Base-by-base conservation (phyloP, 2,797 vertebrate genomes). In the Rhinella marina region DNA sequence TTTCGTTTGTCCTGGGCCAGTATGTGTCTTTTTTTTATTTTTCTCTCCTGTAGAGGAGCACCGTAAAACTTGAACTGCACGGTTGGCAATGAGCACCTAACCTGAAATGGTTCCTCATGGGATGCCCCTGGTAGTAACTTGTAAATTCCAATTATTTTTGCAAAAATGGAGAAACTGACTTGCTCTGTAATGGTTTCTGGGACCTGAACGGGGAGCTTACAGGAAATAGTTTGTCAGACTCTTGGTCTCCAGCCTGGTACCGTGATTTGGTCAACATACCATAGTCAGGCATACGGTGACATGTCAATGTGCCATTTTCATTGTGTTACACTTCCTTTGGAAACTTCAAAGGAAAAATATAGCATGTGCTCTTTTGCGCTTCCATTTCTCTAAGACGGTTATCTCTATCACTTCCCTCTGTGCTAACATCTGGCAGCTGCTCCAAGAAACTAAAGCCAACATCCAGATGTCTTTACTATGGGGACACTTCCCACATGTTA, bases 361-460 rank as follows among this genome's bases (percentile, higher is more conserved):
- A 54, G 48, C 14, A 11, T 14, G 14, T 73, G 52, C 25, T 59
- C 25, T 29, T 19, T 54, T 75, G 32, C 19, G 9, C 56, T 72
- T 61, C 29, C 19, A 19, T 59, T 23, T 61, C 54, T 84, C 54
- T 84, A 11, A 17, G 68, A 56, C 66, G 10, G 54, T 73, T 83
- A 57, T 84, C 82, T 84, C 52, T 84, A 73, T 84, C 48, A 21
- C 82, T 84, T 84, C 54, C 82, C 82, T 73, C 13, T 25, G 19
- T 73, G 11, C 82, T 48, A 68, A 84, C 66, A 84, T 73, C 82
- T 84, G 82, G 82, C 66, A 84, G 27, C 52, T 32, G 66, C 21
- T 61, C 29, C 70, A 75, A 25, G 8, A 57, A 50, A 59, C 48
- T 72, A 32, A 64, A 57, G 52, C 56, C 64, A 84, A 29, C 59